Conservation (phyloP, 2,113 vertebrate genomes). For the Elgaria multicarinata region DNA sequence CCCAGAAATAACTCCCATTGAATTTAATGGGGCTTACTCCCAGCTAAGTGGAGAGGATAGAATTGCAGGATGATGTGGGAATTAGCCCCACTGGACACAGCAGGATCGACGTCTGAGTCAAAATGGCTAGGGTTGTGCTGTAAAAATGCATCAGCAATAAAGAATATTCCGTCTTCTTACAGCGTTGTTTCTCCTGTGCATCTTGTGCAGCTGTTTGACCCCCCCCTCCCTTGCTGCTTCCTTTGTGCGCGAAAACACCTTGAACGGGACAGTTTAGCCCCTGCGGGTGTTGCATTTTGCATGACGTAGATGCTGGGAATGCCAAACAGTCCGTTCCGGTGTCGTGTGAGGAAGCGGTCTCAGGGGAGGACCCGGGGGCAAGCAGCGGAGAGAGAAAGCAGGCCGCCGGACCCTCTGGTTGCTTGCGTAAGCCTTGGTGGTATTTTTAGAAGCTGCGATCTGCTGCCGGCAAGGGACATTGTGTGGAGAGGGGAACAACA, state of each 20-base stretch:
- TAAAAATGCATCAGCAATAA: background rate
- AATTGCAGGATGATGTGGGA: background rate
- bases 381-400: background rate
- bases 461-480: background rate
- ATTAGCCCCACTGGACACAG: too few relatives aligned
- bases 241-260: background rate
- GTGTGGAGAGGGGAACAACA: slow-evolving; percentile 16
- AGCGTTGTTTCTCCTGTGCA: background rate
- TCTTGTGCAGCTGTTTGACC: background rate
- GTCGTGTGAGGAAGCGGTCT: background rate
- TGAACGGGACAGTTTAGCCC: background rate
- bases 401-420: background rate
- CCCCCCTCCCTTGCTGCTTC: background rate
- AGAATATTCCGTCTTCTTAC: background rate
- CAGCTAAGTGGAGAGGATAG: too few relatives aligned
- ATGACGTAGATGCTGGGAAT: background rate
- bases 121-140: background rate
- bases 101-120: background rate
- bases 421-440: slow-evolving; percentile 11
- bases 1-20: too few relatives aligned
- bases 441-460: slow-evolving; percentile 51
- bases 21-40: too few relatives aligned
- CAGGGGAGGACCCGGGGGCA: background rate
- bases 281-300: background rate
- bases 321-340: background rate